Evolutionary conservation across 2,113 vertebrate species (phyloP).

Genomic region (Ictalurus furcatus): DNA sequence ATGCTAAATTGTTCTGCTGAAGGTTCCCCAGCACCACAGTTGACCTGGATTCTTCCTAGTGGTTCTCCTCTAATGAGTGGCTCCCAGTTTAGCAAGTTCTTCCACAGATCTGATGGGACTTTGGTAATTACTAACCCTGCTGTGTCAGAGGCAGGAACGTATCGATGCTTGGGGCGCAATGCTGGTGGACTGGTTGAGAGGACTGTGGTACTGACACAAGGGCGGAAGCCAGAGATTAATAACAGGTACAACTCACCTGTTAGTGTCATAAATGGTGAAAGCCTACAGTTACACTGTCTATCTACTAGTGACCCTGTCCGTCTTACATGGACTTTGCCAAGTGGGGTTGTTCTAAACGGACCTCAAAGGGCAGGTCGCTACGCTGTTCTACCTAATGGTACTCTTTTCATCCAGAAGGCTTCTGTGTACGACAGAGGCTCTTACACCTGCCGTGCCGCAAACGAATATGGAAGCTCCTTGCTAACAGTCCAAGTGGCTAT

Average conservation of each 20-base stretch:
- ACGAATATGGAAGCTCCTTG: constrained; percentile 74
- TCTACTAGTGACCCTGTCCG: constrained; percentile 57
- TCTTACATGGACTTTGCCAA: constrained; percentile 85
- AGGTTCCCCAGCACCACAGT: constrained; percentile 65
- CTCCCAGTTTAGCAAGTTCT: constrained; percentile 72
- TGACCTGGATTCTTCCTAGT: constrained; percentile 84
- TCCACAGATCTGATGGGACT: constrained; percentile 77
- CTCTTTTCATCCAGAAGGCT: constrained; percentile 77
- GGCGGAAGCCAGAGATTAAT: constrained; percentile 72
- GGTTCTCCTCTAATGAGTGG: constrained; percentile 77
- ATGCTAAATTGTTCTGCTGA: constrained; percentile 83
- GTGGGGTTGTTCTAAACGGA: constrained; percentile 74
- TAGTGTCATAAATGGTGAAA: constrained; percentile 81
- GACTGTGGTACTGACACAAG: constrained; percentile 76
- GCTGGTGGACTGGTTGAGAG: constrained; percentile 73
- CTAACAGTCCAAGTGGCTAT: constrained; percentile 78
- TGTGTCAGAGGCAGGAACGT: constrained; percentile 77
- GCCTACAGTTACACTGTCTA: constrained; percentile 79
- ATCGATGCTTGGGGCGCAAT: constrained; percentile 83
- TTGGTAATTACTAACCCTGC: constrained; percentile 79
- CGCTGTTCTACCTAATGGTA: constrained; percentile 80
- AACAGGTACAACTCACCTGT: constrained; percentile 77
- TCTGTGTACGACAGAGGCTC: constrained; percentile 85
- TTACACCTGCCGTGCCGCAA: constrained; percentile 78
- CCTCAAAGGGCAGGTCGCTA: constrained; percentile 80